Evolutionary conservation across 1,140 invertebrate genomes (phyloP), one percentile per base, ranked within the genome.

Genomic region (Nymphalis io): DNA sequence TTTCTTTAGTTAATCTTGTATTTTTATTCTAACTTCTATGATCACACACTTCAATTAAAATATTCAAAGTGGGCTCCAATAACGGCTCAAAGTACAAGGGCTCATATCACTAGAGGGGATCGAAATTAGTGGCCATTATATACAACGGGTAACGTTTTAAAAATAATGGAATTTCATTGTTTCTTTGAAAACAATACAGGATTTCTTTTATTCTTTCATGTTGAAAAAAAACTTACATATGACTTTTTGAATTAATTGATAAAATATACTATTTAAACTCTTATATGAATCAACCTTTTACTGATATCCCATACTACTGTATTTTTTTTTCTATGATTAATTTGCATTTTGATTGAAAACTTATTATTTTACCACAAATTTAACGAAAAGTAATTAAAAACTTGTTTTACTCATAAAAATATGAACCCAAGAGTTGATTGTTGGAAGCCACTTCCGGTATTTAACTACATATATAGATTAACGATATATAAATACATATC

Each of bases 101-200:
- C 46, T 53, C 27, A 20, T 63, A 63, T 63, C 60, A 51, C 60
- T 38, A n/a, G 20, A 63, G 60, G 60, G 60, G 46, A 63, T 63
- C 60, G 33, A 51, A 62, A 63, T 51, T 51, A 63, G 46, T 53
- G 60, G 46, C 46, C 18, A 51, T 48, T 51, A 63, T 20, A 33
- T 23, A 16, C 44, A 38, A 55, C 51, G 51, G 51, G 21, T 55
- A 55, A 55, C 20, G 51, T 55, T 27, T 27, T 55, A 55, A 27
- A 55, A 23, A 27, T 55, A 55, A 55, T 55, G 12, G 16, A 55
- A 55, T 15, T 51, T 18, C 18, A 27, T 23, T 55, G 21, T 42
- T 42, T 42, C 40, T 42, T 16, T 16, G 44, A 46, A 16, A 46
- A 46, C 6, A 16, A n/a, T 46, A 18, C 15, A 46, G 5, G 44